Percentiles rank a stretch among this genome's conserved stretches.
Evolutionary conservation across 2,888 invertebrate species (phyloP).

Genomic region (Cyaniris semiargus): DNA sequence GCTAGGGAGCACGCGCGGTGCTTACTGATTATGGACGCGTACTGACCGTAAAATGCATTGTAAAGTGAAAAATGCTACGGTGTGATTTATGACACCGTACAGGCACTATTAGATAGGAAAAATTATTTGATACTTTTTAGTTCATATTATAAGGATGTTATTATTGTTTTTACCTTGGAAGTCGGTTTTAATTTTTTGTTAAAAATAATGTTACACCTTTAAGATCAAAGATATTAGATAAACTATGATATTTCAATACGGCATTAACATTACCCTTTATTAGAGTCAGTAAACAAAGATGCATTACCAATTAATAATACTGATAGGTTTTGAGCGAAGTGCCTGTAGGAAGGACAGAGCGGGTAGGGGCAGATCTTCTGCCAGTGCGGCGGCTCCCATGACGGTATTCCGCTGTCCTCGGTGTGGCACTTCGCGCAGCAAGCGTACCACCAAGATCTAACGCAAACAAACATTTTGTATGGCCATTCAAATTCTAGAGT

Average conservation of each 20-base stretch:
- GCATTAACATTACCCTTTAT: not conserved
- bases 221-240: too few species aligned
- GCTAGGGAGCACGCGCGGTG: too few species aligned
- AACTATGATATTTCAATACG: not conserved
- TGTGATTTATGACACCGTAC: too few species aligned
- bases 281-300: not conserved
- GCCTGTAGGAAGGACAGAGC: conserved; percentile 91
- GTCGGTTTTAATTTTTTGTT: too few species aligned
- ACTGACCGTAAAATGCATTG: too few species aligned
- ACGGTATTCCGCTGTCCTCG: conserved; percentile 85
- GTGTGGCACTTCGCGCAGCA: conserved; percentile 90
- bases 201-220: too few species aligned
- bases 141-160: too few species aligned
- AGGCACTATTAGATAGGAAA: too few species aligned
- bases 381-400: conserved; percentile 92
- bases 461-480: not conserved
- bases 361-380: conserved; percentile 90
- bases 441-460: conserved; percentile 89
- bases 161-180: too few species aligned
- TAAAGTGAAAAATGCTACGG: too few species aligned
- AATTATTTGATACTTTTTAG: too few species aligned
- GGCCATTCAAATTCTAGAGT: not conserved
- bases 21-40: too few species aligned
- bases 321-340: conserved; percentile 88
- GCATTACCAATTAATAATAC: conserved; percentile 84